Evolutionary conservation across 2,888 invertebrate genomes (phyloP).

Genomic region (Epistrophella euchroma): DNA sequence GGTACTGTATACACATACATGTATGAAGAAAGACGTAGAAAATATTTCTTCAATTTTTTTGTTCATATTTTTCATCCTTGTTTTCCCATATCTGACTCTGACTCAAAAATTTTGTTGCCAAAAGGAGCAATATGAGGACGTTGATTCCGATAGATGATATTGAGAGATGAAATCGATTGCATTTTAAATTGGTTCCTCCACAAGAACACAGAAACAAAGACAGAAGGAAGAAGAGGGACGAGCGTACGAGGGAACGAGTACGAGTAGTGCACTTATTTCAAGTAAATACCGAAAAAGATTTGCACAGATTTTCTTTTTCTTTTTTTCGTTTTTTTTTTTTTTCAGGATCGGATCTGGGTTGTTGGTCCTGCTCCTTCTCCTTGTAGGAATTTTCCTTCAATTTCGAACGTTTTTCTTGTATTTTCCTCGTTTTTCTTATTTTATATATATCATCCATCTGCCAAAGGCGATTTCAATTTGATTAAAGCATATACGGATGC

Average conservation of each 20-base stretch:
- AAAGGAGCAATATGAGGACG: constrained; percentile 30
- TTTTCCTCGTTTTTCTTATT: constrained; percentile 33
- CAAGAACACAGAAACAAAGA: constrained; percentile 25
- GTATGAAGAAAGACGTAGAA: background rate
- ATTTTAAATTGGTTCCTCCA: constrained; percentile 73
- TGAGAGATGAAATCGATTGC: constrained; percentile 75
- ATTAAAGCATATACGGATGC: constrained; percentile 57
- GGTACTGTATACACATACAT: background rate
- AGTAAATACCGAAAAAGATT: constrained; percentile 68
- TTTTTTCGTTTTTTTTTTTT: background rate
- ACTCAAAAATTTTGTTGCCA: constrained; percentile 19
- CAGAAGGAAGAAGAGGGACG: background rate
- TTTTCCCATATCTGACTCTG: constrained; percentile 10
- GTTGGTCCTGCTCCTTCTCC: background rate
- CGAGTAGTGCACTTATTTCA: constrained; percentile 56
- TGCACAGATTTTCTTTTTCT: constrained; percentile 49
- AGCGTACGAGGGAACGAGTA: background rate
- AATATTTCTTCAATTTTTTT: constrained; percentile 14
- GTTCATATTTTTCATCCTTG: constrained; percentile 26
- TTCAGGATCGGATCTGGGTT: background rate
- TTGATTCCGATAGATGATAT: constrained; percentile 60
- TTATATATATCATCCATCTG: constrained; percentile 53
- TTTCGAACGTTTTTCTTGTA: constrained; percentile 44
- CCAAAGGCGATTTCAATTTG: constrained; percentile 68
- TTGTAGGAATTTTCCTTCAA: constrained; percentile 17